phyloP scores from a whole-genome alignment of 2,797 vertebrate species.

The Paramormyrops hopkinsi region DNA sequence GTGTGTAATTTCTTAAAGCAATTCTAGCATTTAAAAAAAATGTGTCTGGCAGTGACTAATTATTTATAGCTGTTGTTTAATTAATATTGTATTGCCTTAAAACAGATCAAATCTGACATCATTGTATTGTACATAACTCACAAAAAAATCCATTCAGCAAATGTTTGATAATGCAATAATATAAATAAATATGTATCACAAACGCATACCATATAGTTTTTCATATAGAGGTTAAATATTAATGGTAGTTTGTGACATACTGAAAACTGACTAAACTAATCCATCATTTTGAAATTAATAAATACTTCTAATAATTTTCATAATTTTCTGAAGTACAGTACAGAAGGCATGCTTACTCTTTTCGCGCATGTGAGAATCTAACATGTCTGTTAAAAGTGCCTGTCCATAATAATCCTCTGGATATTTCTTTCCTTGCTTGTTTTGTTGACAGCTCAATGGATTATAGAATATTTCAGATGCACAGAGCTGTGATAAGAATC shows the following conservation, averaged over 20 bases:
- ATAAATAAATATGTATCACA: constrained; percentile 5
- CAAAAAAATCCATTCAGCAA: background rate
- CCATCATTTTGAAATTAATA: background rate
- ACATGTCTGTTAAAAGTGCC: constrained; percentile 28
- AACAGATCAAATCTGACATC: constrained; percentile 37
- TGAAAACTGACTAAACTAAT: background rate
- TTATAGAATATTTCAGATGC: constrained; percentile 10
- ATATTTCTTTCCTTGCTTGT: background rate
- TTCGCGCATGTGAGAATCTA: constrained; percentile 33
- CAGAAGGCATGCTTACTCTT: constrained; percentile 25
- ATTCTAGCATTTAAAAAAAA: background rate
- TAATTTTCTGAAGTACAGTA: constrained; percentile 34
- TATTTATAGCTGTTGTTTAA: background rate
- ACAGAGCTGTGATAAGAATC: background rate
- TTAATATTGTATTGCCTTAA: constrained; percentile 52
- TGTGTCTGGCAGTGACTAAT: background rate
- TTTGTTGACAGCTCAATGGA: background rate
- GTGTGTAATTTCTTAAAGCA: constrained; percentile 14
- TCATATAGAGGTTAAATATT: background rate
- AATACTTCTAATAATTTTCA: background rate
- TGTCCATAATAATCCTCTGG: constrained; percentile 5
- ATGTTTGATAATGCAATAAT: constrained; percentile 22
- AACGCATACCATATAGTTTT: background rate
- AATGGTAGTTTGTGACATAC: background rate
- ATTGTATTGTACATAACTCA: constrained; percentile 1